A percentile compares a stretch with the other conserved stretches of the same genome.
These are phyloP conservation scores for Entelurus aequoreus DNA, from an alignment of 2,113 vertebrate species.

Conservation along the genomic window DNA sequence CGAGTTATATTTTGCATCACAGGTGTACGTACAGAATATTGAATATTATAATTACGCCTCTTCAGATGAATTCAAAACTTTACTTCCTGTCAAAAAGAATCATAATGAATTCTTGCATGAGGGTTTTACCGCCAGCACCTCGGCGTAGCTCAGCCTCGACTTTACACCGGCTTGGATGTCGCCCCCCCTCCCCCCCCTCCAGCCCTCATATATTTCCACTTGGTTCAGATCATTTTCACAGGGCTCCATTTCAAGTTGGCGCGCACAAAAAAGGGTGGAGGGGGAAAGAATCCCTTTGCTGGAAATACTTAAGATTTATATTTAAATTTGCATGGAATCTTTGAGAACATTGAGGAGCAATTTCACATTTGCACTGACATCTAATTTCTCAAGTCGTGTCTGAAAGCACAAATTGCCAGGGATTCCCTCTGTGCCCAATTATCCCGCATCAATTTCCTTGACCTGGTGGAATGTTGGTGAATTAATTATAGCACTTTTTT, in stretches of 20 bases:
- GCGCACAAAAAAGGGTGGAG: conserved; percentile 19
- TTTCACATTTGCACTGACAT: conserved; percentile 81
- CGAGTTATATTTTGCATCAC: conserved; percentile 47
- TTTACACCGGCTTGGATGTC: conserved; percentile 61
- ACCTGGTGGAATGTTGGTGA: conserved; percentile 75
- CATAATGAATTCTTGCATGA: conserved; percentile 65
- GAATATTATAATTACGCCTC: conserved; percentile 61
- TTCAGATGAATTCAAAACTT: conserved; percentile 63
- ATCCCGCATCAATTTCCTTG: conserved; percentile 78
- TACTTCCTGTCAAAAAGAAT: conserved; percentile 63
- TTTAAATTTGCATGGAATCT: conserved; percentile 79
- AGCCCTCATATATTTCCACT: conserved; percentile 51
- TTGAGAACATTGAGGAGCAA: conserved; percentile 79
- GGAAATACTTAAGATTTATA: conserved; percentile 75
- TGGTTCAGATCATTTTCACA: conserved; percentile 72
- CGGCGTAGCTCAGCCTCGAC: conserved; percentile 55
- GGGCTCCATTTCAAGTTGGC: conserved; percentile 70
- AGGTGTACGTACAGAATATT: conserved; percentile 52
- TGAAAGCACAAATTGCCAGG: conserved; percentile 78
- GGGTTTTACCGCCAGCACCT: conserved; percentile 59
- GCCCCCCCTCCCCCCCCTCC: conserved; percentile 1
- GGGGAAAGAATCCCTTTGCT: conserved; percentile 66
- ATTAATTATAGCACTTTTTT: conserved; percentile 72
- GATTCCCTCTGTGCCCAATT: conserved; percentile 81
- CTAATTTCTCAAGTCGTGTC: conserved; percentile 77